Evolutionary conservation across 2,113 vertebrate genomes (phyloP), one percentile per base, ranked within the genome.

Genomic region (Montifringilla adamsi): DNA sequence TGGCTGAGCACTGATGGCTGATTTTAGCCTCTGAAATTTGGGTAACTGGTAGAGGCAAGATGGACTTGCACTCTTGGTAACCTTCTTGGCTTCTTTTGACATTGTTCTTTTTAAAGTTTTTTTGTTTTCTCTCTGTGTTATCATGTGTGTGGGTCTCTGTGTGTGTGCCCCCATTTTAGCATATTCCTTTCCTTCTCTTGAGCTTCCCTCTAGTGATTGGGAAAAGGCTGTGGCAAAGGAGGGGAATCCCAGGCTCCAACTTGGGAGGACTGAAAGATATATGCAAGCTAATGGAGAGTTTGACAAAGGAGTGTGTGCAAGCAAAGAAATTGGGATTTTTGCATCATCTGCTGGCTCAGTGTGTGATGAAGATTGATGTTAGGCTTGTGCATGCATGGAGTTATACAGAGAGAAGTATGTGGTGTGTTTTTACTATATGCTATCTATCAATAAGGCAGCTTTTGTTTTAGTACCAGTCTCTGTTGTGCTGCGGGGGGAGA

Each of bases 401-500:
- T 37, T 70, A 24, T 0, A 18, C 20, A 53, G 73, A 28, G 49
- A 52, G 55, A 58, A 63, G 8, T 47, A 15, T 7, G 27, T 56
- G 43, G 22, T 56, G 12, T 84, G 6, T 70, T 82, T 1, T 2
- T 67, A 30, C 56, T 4, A 0, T 21, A 15, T 20, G 2, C 55
- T 70, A 41, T 41, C 39, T 41, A 15, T 53, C 69, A 70, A 0
- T 74, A 78, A 84, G 47, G 23, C 60, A 82, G 47, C 74, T 89
- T 76, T 84, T 80, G 27, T 83, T 93, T 74, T 27, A 15, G 30
- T 80, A 52, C 31, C 43, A 66, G 5, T 31, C 55, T 41, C 20
- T 55, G 8, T 64, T 2, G 1, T 73, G n/a, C 37, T 37, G 35
- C 0, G 1, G 12, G 5, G 26, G 35, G 13, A 67, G 27, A 23